phyloP scores from a whole-genome alignment of 2,797 vertebrate species.

The Benthosema pterotum region DNA sequence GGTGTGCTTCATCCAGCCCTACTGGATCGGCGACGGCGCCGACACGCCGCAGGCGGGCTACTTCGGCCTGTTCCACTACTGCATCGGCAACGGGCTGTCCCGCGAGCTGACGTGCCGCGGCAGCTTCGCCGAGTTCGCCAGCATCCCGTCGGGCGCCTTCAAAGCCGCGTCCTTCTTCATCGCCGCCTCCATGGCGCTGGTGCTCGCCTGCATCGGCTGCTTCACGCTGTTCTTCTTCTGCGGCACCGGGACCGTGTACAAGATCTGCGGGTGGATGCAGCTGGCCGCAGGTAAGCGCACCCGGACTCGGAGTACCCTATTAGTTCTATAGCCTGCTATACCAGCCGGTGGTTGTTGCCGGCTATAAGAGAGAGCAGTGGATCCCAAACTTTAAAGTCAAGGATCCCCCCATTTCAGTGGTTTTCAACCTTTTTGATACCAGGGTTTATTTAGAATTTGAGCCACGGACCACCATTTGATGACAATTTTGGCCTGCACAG shows the following conservation, averaged over 20 bases:
- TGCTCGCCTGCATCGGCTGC: slow-evolving; percentile 94
- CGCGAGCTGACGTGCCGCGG: slow-evolving; percentile 93
- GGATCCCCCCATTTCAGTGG: too few species aligned
- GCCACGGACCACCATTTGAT: too few species aligned
- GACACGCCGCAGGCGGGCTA: slow-evolving; percentile 96
- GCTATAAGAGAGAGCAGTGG: too few species aligned
- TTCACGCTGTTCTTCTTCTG: slow-evolving; percentile 99
- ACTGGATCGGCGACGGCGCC: slow-evolving; percentile 98
- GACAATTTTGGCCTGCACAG: too few species aligned
- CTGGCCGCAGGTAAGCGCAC: slow-evolving; percentile 92
- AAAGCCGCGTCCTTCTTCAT: slow-evolving; percentile 98
- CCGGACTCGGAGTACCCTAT: too few species aligned
- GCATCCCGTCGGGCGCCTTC: slow-evolving; percentile 95
- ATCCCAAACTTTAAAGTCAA: too few species aligned
- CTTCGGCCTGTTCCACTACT: slow-evolving; percentile 99
- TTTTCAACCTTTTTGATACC: too few species aligned
- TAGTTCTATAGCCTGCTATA: too few species aligned
- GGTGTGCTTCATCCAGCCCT: slow-evolving; percentile 98
- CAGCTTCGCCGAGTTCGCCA: slow-evolving; percentile 96
- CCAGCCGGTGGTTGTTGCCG: too few species aligned
- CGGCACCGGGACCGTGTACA: slow-evolving; percentile 98
- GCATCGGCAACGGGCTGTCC: slow-evolving; percentile 93
- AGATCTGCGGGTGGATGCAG: slow-evolving; percentile 99
- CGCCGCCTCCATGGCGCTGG: slow-evolving; percentile 95
- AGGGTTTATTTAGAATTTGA: too few species aligned